Evolutionary conservation across 2,797 vertebrate species (phyloP).

Genomic region (Melopsittacus undulatus): DNA sequence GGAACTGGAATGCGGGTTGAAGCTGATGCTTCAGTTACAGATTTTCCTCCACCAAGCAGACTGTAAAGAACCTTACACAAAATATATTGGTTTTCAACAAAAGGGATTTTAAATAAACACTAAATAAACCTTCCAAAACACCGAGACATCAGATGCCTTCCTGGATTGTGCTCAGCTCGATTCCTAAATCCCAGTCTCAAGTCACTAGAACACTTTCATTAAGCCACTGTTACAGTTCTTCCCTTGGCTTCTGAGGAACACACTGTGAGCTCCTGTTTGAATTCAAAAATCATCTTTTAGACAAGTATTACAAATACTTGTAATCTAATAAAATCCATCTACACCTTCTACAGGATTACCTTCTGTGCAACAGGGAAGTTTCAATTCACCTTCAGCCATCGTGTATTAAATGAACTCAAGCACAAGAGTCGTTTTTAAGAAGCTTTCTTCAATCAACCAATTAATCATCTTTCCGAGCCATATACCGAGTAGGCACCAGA

Average conservation of each 20-base stretch:
- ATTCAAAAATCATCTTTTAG: not conserved
- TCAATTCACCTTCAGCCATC: not conserved
- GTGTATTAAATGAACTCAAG: not conserved
- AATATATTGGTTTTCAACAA: not conserved
- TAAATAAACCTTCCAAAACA: not conserved
- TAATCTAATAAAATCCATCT: not conserved
- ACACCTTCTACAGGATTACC: not conserved
- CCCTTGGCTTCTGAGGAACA: not conserved
- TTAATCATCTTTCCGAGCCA: not conserved
- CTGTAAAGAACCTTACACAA: not conserved
- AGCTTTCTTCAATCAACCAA: not conserved
- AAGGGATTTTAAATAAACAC: not conserved
- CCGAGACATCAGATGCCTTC: not conserved
- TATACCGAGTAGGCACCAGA: not conserved
- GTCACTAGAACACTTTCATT: not conserved
- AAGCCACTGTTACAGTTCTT: not conserved
- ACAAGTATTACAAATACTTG: not conserved
- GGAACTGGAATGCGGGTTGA: not conserved
- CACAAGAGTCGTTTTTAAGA: not conserved
- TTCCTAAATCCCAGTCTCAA: not conserved
- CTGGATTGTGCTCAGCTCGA: not conserved
- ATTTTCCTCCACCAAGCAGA: not conserved
- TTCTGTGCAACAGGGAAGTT: not conserved
- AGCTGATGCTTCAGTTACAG: not conserved
- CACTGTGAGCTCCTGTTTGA: not conserved